These are phyloP conservation scores for Euproctis similis DNA, from an alignment of 2,888 invertebrate genomes.

Conservation along the genomic window DNA sequence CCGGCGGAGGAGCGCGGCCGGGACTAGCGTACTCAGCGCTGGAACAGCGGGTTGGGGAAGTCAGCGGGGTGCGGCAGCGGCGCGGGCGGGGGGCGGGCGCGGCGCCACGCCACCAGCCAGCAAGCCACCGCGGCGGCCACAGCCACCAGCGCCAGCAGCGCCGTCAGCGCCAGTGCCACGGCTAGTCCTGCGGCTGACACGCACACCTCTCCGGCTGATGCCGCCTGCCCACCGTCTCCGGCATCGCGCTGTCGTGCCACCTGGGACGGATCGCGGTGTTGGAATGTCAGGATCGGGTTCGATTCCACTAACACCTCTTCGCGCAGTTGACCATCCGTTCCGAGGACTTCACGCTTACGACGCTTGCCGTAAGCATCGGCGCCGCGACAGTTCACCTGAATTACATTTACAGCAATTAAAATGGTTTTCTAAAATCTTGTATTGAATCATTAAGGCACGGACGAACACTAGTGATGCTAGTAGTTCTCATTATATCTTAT, in stretches of 20 bases:
- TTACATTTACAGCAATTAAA: no score
- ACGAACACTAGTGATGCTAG: no score
- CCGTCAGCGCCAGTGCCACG: conserved; percentile 93
- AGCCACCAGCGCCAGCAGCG: conserved; percentile 91
- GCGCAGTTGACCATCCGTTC: conserved; percentile 86
- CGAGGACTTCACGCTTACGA: conserved; percentile 78
- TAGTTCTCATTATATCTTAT: no score
- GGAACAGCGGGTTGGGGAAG: conserved; percentile 94
- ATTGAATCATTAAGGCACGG: no score
- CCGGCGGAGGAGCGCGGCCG: conserved; percentile 70
- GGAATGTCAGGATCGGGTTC: conserved; percentile 92
- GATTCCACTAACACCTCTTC: conserved; percentile 96
- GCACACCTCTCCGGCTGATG: conserved; percentile 85
- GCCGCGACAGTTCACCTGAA: conserved; percentile 91
- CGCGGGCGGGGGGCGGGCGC: conserved; percentile 89
- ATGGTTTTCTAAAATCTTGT: no score
- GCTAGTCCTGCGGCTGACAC: conserved; percentile 95
- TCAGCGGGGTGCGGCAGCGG: conserved; percentile 96
- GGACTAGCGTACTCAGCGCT: conserved; percentile 66
- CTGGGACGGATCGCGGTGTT: conserved; percentile 86
- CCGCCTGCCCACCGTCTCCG: conserved; percentile 70
- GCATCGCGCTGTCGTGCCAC: conserved; percentile 86
- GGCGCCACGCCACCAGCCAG: conserved; percentile 95
- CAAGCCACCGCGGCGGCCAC: conserved; percentile 96
- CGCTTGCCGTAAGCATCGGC: conserved; percentile 92